Evolutionary conservation across 2,797 vertebrate species (phyloP).

Genomic region (Toxotes lorentzi): DNA sequence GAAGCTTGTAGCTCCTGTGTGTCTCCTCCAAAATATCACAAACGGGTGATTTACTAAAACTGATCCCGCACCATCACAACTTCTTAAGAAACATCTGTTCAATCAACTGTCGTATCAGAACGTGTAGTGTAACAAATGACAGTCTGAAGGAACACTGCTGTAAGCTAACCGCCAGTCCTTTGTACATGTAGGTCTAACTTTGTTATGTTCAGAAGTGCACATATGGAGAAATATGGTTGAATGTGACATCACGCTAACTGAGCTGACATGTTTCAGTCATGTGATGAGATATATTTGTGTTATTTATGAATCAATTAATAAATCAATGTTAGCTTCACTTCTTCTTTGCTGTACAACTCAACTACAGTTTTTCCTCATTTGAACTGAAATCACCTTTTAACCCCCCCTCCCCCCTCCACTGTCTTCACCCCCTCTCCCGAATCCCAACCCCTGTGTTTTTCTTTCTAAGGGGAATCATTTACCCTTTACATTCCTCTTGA

Average conservation of each 20-base stretch:
- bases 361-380: slow-evolving; percentile 37
- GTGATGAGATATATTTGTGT: too few relatives aligned
- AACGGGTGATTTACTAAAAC: too few relatives aligned
- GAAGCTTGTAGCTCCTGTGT: not conserved
- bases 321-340: slow-evolving; percentile 29
- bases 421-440: slow-evolving; percentile 4
- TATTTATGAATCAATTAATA: too few relatives aligned
- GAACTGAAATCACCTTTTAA: slow-evolving; percentile 43
- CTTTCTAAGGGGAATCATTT: slow-evolving; percentile 78
- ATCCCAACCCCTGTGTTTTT: slow-evolving; percentile 67
- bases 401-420: not conserved
- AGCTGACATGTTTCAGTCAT: too few relatives aligned
- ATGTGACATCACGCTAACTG: too few relatives aligned
- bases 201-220: not conserved
- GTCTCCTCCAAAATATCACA: too few relatives aligned
- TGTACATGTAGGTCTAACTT: too few relatives aligned
- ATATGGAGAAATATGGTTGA: not conserved
- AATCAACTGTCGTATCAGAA: not conserved
- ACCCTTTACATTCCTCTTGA: slow-evolving; percentile 79
- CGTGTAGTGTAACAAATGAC: not conserved
- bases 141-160: not conserved
- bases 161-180: not conserved
- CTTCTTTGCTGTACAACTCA: slow-evolving; percentile 8
- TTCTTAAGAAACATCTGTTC: not conserved
- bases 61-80: too few relatives aligned